Base-by-base conservation (phyloP, 1,140 invertebrate species). In the Drosophila ficusphila region DNA sequence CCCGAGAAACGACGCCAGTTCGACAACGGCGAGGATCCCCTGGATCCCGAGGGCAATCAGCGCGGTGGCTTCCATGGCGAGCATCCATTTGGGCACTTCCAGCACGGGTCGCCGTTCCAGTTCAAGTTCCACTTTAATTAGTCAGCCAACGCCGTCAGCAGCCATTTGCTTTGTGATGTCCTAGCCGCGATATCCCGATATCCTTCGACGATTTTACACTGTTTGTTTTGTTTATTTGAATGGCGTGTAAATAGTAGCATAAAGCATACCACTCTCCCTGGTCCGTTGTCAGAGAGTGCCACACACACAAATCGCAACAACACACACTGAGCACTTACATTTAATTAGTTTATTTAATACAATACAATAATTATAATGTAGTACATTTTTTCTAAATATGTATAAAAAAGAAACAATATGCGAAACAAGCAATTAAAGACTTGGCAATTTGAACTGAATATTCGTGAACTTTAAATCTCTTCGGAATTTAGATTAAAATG, bases 81-180 rank as follows among this genome's bases (percentile, higher is more conserved):
- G 79, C 96, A 96, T 92, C 96, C 97, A 67, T 98, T 97, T 91
- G 96, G 97, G 79, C 95, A 96, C 92, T 98, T 98, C 94, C 96
- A 96, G 76, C 96, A 96, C 70, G 95, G 95, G 65, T 94, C 95
- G 78, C 96, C 96, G 88, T 99, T 98, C 94, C 96, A 98, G 83
- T 99, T 99, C 92, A 98, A 98, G 93, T 99, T 99, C 93, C 97
- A 99, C 91, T 99, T 97, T 90, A 96, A 96, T 92, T 96, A 69
- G 64, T 54, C 44, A 61, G 76, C 72, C 68, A 53, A 25, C 34
- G 23, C 23, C 49, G 51, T 41, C 56, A 75, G 72, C 78, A 82
- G 62, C 62, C 42, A 67, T 67, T 51, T 51, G 60, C 58, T 65
- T 62, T 81, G 76, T 79, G 72, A 76, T 75, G 58, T 49, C 42